Conservation (phyloP, 2,888 invertebrate genomes). For the Tachina grossa region DNA sequence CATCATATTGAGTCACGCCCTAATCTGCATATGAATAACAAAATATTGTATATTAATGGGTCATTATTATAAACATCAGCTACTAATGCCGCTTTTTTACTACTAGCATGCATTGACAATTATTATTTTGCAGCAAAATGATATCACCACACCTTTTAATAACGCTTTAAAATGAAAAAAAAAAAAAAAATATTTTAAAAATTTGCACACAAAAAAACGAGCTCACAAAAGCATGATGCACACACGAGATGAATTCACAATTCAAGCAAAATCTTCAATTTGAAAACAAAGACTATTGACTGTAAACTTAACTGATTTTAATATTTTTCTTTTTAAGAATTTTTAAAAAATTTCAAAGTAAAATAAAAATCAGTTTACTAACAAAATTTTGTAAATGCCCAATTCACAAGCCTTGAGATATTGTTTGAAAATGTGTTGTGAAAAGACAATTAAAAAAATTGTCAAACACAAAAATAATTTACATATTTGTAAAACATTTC, state of each 20-base stretch:
- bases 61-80: conserved; percentile 49
- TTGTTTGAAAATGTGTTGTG: too few species aligned
- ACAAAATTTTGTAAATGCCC: background rate
- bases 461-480: too few species aligned
- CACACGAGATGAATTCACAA: conserved; percentile 66
- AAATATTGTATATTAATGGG: conserved; percentile 41
- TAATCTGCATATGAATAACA: conserved; percentile 38
- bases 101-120: conserved; percentile 13
- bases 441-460: too few species aligned
- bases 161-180: conserved; percentile 28
- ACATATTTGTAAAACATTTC: too few species aligned
- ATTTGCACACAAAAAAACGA: background rate
- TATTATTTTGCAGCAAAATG: conserved; percentile 51
- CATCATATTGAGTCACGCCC: conserved; percentile 37
- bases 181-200: background rate
- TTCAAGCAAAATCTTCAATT: conserved; percentile 7
- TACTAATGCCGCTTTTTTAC: background rate
- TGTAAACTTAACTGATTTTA: conserved; percentile 2
- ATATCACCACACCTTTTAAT: conserved; percentile 67
- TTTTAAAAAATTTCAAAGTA: too few species aligned
- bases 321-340: too few species aligned
- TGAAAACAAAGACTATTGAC: conserved; percentile 34
- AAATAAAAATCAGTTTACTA: background rate
- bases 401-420: too few species aligned
- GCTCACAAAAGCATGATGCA: conserved; percentile 50